These are phyloP conservation scores for Leptonema lineaticorne DNA, from an alignment of 1,140 invertebrate species.

Conservation along the genomic window DNA sequence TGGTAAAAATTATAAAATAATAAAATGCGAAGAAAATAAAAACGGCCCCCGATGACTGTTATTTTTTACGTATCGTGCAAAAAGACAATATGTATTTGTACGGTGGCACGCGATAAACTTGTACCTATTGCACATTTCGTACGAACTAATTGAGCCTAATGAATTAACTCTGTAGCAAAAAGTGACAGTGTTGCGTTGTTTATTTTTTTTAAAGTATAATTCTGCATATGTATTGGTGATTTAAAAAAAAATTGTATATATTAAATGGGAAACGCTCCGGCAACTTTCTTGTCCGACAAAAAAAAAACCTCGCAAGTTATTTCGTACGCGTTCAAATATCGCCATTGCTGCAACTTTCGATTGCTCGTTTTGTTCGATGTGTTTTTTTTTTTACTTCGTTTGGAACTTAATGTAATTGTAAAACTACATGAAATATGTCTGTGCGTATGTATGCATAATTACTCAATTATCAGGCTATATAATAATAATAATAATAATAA, in stretches of 20 bases:
- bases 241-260: not conserved
- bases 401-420: no score
- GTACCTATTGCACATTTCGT: constrained; percentile 12
- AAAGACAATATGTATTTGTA: not conserved
- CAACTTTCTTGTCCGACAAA: constrained; percentile 2
- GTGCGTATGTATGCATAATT: no score
- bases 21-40: not conserved
- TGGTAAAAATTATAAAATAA: not conserved
- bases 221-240: no score
- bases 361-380: no score
- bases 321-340: not conserved
- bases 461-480: no score
- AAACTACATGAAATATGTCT: no score
- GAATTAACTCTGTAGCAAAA: constrained; percentile 19
- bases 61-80: not conserved
- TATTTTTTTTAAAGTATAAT: no score
- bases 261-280: constrained; percentile 18
- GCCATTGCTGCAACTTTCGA: not conserved
- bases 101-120: constrained; percentile 8
- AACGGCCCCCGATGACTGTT: not conserved
- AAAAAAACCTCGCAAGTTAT: not conserved
- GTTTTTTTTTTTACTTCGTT: no score
- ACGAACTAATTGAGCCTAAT: constrained; percentile 29
- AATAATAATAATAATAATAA: no score
- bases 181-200: constrained; percentile 17